Conservation (phyloP, 2,113 vertebrate genomes). For the Prochilodus magdalenae region DNA sequence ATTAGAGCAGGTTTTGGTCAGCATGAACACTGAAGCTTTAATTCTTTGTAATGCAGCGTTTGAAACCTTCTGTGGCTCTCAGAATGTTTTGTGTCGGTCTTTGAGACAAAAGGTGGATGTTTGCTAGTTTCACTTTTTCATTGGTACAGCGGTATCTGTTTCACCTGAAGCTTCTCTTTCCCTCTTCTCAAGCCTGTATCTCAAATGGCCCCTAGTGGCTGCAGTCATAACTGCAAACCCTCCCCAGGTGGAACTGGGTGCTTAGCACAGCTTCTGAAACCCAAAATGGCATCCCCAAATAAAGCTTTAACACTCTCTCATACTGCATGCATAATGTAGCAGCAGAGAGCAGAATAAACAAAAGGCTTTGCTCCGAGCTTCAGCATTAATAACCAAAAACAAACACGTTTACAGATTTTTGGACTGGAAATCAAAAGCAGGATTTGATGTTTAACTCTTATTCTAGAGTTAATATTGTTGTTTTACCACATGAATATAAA, state of each 20-base stretch:
- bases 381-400: background rate
- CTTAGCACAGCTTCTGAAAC: constrained; percentile 21
- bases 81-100: no score
- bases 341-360: constrained; percentile 12
- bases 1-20: no score
- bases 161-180: no score
- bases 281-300: background rate
- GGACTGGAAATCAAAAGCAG: background rate
- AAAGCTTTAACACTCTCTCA: background rate
- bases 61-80: no score
- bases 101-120: no score
- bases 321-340: constrained; percentile 3
- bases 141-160: no score
- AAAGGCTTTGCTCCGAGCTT: constrained; percentile 12
- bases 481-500: background rate
- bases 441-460: background rate
- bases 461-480: background rate
- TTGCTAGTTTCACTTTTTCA: no score
- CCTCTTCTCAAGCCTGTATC: no score
- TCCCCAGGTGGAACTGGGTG: background rate
- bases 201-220: background rate
- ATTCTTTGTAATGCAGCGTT: no score
- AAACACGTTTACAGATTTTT: background rate
- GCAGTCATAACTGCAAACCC: background rate
- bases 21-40: no score